Base-by-base conservation (phyloP, 2,113 vertebrate species). In the Solea solea region DNA sequence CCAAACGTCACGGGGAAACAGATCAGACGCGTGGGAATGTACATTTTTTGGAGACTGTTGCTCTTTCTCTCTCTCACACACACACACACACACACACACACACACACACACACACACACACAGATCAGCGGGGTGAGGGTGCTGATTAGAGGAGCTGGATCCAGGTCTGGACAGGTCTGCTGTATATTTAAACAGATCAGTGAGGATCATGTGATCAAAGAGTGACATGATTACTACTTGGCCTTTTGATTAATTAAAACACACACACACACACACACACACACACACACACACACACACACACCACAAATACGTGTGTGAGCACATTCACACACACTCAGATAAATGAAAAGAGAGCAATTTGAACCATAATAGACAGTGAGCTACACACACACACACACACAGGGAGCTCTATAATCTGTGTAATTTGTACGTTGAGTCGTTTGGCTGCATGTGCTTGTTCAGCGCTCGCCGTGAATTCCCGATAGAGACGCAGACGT, bases 201-300 rank as follows among this genome's bases (percentile, higher is more conserved):
- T 81, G 63, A 68, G 88, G 90, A 90, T 91, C 56, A 84, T 59
- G 77, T 90, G 91, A 93, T 94, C 91, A 95, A 95, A 94, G 94
- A 83, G 75, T 48, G 85, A 86, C 89, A 76, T 89, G 86, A 92
- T 92, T 93, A 88, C 74, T 89, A 93, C 93, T 88, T 94, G 78
- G 64, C 67, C 80, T 73, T 88, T 84, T 85, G 83, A 83, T 94
- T 69, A 11, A 13, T 48, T 13, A 5, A 48, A 48, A 48, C 34
- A 34, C 91, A 93, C 94, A 92, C 89, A 72, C 60, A 81, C 52
- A 69, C 13, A 46, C 58, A 74, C 55, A 76, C 72, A 75, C 56
- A 51, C 67, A 74, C 94, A 92, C 89, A 72, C 60, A 92, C 89
- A 72, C 60, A 81, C 58, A 74, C 55, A 76, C 72, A 75, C 56